These are phyloP conservation scores for Gorilla gorilla DNA, from an alignment of 2,113 vertebrate genomes.

Conservation along the genomic window DNA sequence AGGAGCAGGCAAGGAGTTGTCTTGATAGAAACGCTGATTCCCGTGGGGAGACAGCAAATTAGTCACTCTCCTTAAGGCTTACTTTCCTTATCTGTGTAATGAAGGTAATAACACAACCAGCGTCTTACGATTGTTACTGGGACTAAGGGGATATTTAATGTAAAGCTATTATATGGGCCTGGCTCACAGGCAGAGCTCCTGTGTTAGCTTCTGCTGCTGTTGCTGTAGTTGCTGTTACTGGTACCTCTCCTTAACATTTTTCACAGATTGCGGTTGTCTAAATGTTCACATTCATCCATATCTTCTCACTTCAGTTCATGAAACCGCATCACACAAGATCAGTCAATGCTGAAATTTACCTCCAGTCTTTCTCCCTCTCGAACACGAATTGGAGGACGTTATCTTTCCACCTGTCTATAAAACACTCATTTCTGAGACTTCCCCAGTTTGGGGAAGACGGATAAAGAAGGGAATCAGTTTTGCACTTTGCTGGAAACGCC, in stretches of 20 bases:
- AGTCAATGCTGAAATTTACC: neutral
- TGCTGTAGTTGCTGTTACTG: too few species aligned
- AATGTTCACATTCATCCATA: rapidly evolving
- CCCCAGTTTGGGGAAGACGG: neutral
- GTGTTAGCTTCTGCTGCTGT: neutral
- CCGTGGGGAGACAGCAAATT: neutral
- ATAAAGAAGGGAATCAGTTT: neutral
- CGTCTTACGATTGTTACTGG: neutral
- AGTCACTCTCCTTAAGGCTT: neutral
- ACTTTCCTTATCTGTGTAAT: neutral
- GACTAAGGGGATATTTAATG: neutral
- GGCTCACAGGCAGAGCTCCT: neutral
- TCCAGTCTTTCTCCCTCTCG: neutral
- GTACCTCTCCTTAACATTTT: neutral
- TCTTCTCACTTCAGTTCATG: neutral
- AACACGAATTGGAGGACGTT: neutral
- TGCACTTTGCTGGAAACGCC: neutral
- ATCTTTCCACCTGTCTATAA: neutral
- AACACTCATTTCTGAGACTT: neutral
- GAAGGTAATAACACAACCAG: neutral
- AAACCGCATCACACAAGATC: neutral
- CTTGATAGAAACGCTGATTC: neutral
- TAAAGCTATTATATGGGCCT: neutral
- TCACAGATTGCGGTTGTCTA: neutral
- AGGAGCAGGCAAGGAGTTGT: neutral